Evolutionary conservation across 2,797 vertebrate genomes (phyloP), one percentile per base, ranked within the genome.

Genomic region (Bovichtus variegatus): DNA sequence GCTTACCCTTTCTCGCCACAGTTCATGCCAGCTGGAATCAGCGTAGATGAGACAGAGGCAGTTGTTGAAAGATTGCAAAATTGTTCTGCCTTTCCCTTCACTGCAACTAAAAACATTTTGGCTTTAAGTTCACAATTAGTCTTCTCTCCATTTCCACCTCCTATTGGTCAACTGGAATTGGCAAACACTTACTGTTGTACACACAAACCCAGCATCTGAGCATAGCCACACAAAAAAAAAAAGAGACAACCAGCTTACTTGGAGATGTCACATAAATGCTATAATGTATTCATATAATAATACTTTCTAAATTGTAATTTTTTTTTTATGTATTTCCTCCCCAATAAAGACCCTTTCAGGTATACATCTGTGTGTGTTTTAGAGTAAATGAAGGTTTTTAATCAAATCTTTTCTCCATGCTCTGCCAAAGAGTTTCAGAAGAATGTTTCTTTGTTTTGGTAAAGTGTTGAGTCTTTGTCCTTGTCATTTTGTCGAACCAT

Each of bases 191-290:
- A n/a, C 4, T 9, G 15, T 27, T 54, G 16, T 1, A 19, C 1
- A 10, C n/a, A 13, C 13, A 10, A 25, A 70, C 25, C 38, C n/a
- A 44, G 6, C 11, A 13, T 21, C 11, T 29, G 2, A 53, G 38
- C 2, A 57, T 15, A 46, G 2, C n/a, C n/a, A n/a, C n/a, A n/a
- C 13, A n/a, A 34, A 72, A 77, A 71, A 72, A 58, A 46, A 46
- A 46, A 46, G n/a, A 46, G 43, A 71, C 34, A 40, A 83, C 13
- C 15, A 53, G 6, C 57, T 78, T 57, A 65, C 29, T 2, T n/a
- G 21, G 15, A 74, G 19, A 72, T 77, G 71, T 92, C 87, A 92
- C 91, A 91, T 91, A 93, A 89, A 93, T 92, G 86, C 76, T n/a
- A n/a, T n/a, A n/a, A n/a, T n/a, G n/a, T n/a, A n/a, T n/a, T n/a